phyloP scores from a whole-genome alignment of 2,888 invertebrate species.

The Nomada fabriciana region DNA sequence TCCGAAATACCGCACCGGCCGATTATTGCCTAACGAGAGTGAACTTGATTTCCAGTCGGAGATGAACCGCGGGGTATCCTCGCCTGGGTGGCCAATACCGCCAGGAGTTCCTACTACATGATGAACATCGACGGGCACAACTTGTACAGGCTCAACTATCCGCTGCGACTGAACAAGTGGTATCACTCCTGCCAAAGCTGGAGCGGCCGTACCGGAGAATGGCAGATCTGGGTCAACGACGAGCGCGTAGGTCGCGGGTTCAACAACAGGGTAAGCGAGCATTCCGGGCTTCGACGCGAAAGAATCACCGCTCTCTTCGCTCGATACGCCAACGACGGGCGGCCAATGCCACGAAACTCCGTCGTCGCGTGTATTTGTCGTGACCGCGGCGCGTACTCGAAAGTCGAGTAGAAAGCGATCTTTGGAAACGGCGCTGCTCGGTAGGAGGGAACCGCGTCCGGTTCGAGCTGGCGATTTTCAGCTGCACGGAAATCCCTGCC shows the following conservation, averaged over 20 bases:
- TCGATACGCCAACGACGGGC: too few species aligned
- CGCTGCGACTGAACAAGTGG: constrained; percentile 90
- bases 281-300: not conserved
- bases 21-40: too few species aligned
- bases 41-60: constrained; percentile 86
- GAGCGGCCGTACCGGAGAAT: constrained; percentile 95
- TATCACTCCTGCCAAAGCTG: constrained; percentile 95
- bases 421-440: not conserved
- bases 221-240: constrained; percentile 95
- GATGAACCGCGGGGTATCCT: constrained; percentile 91
- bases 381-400: not conserved
- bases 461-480: constrained; percentile 1
- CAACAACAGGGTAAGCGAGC: constrained; percentile 90
- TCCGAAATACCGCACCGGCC: too few species aligned
- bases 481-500: not conserved
- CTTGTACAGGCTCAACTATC: constrained; percentile 91
- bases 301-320: not conserved
- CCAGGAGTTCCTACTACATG: constrained; percentile 92
- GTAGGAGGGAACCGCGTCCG: constrained; percentile 6
- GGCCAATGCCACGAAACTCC: too few species aligned
- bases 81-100: constrained; percentile 92
- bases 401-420: constrained; percentile 48
- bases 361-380: not conserved
- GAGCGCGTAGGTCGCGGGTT: constrained; percentile 94
- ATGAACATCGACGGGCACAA: constrained; percentile 93